Percentiles rank a stretch among this genome's conserved stretches.
Evolutionary conservation across 2,113 vertebrate genomes (phyloP).

Genomic region (Spilogale gracilis): DNA sequence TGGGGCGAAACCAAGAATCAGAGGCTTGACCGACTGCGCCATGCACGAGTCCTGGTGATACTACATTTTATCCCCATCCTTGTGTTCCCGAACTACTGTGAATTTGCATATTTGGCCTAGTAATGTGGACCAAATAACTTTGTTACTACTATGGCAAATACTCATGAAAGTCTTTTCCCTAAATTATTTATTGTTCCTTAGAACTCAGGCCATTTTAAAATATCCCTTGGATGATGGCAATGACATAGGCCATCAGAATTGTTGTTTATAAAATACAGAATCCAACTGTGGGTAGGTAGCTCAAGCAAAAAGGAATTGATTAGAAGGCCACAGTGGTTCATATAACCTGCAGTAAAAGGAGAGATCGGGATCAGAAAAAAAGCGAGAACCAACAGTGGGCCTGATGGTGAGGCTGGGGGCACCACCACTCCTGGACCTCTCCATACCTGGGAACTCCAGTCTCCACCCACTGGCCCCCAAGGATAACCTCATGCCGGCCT

Average conservation of each 20-base stretch:
- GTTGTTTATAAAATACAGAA: background rate
- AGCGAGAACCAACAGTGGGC: background rate
- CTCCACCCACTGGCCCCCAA: background rate
- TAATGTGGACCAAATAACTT: background rate
- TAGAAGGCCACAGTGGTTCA: background rate
- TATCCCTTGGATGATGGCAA: background rate
- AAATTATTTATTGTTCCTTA: background rate
- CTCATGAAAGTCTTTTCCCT: background rate
- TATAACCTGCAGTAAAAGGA: background rate
- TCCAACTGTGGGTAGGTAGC: slow-evolving; percentile 22
- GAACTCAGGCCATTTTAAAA: background rate
- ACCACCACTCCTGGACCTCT: background rate
- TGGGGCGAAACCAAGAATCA: background rate
- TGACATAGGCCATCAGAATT: background rate
- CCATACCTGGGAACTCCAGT: background rate
- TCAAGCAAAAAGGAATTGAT: background rate
- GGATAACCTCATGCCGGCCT: background rate
- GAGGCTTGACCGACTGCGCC: background rate
- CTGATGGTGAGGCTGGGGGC: background rate
- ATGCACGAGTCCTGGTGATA: background rate
- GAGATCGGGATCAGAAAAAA: background rate
- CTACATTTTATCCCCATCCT: background rate
- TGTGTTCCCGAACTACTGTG: background rate
- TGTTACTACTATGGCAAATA: background rate
- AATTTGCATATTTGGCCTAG: background rate